Evolutionary conservation across 64 coral and sea anemone genomes (phyloP).

Genomic region (Pocillopora damicornis): DNA sequence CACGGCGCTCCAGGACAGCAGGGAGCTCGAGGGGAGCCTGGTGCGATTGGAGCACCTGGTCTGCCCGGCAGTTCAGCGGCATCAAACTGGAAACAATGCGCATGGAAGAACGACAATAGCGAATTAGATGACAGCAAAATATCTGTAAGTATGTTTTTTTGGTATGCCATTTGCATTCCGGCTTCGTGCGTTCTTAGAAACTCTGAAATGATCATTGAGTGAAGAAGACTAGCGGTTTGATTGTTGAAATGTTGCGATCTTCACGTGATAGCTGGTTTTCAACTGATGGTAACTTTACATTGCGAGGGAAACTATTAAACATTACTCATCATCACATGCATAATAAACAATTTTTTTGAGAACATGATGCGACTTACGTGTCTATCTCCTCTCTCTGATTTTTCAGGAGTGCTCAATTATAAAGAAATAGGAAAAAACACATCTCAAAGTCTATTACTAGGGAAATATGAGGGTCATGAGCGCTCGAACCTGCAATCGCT

Average conservation of each 20-base stretch:
- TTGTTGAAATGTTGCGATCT: no score
- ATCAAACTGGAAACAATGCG: conserved; percentile 18
- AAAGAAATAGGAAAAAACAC: neutral
- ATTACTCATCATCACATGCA: no score
- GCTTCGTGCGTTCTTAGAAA: no score
- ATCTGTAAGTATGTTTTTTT: neutral
- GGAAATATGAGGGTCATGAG: conserved; percentile 8
- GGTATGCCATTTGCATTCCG: neutral
- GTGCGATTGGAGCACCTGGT: neutral
- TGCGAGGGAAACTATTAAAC: no score
- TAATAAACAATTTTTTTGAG: no score
- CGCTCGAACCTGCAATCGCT: neutral
- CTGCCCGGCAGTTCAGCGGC: neutral
- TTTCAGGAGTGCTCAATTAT: conserved; percentile 13
- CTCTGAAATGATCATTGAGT: no score
- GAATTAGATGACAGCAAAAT: neutral
- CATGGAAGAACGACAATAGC: neutral
- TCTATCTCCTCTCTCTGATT: neutral
- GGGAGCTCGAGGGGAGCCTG: neutral
- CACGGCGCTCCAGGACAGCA: neutral
- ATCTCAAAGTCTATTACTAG: conserved; percentile 9
- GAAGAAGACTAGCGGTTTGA: no score
- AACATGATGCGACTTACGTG: neutral
- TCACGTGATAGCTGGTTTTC: no score
- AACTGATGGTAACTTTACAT: no score